Conservation (phyloP, 2,888 invertebrate species). For the Lagria hirta region DNA sequence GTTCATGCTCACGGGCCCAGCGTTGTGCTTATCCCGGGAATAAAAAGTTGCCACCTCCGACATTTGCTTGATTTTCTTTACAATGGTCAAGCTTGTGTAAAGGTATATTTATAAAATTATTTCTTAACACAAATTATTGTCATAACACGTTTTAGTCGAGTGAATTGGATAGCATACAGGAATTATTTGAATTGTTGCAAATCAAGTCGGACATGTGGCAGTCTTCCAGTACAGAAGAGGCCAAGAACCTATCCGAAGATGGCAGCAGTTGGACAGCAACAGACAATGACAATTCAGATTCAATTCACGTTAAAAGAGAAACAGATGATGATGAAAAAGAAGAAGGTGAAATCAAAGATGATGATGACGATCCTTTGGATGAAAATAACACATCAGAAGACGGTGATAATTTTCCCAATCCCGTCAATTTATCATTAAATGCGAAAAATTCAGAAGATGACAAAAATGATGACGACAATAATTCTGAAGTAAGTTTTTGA, state of each 20-base stretch:
- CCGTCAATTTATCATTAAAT: slow-evolving; percentile 75
- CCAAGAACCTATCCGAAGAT: slow-evolving; percentile 46
- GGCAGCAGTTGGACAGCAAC: slow-evolving; percentile 55
- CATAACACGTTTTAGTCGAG: slow-evolving; percentile 62
- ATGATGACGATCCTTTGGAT: slow-evolving; percentile 51
- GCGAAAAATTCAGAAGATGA: slow-evolving; percentile 58
- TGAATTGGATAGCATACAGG: slow-evolving; percentile 81
- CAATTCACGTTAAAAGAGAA: slow-evolving; percentile 42
- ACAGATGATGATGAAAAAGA: slow-evolving; percentile 56
- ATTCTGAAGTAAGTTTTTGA: slow-evolving; percentile 38
- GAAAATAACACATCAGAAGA: slow-evolving; percentile 55
- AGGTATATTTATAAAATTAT: slow-evolving; percentile 56
- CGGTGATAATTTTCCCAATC: slow-evolving; percentile 75
- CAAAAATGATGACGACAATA: slow-evolving; percentile 38
- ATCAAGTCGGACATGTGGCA: slow-evolving; percentile 82
- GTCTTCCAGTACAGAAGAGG: slow-evolving; percentile 51
- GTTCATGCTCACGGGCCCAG: slow-evolving; percentile 70
- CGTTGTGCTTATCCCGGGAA: slow-evolving; percentile 83
- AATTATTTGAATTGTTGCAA: slow-evolving; percentile 78
- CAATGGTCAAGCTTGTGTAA: slow-evolving; percentile 81
- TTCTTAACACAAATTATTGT: slow-evolving; percentile 27
- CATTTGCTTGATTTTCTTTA: slow-evolving; percentile 83
- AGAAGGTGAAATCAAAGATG: slow-evolving; percentile 56
- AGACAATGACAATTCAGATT: slow-evolving; percentile 45
- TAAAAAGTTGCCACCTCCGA: slow-evolving; percentile 76